Conservation (phyloP, 2,888 invertebrate genomes). For the Liposcelis brunnea region DNA sequence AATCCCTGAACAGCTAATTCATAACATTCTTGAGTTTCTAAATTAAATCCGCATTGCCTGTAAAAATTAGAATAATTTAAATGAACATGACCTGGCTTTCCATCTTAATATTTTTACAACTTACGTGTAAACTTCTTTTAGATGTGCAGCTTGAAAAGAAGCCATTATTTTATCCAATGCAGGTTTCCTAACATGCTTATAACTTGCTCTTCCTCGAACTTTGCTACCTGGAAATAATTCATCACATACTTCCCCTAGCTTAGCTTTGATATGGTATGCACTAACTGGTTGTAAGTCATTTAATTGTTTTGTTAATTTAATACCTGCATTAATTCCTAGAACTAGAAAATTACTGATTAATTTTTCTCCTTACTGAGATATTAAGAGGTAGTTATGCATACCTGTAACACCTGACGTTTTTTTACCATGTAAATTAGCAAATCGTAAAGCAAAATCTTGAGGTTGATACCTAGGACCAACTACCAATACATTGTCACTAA, state of each 20-base stretch:
- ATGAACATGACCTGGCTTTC: not conserved
- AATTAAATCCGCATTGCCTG: slow-evolving; percentile 58
- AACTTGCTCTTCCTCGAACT: slow-evolving; percentile 50
- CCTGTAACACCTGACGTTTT: slow-evolving; percentile 58
- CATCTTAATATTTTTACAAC: slow-evolving; percentile 22
- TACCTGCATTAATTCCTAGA: slow-evolving; percentile 53
- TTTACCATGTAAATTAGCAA: slow-evolving; percentile 40
- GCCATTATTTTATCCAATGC: slow-evolving; percentile 58
- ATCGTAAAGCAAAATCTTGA: slow-evolving; percentile 43
- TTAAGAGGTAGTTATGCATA: slow-evolving; percentile 25
- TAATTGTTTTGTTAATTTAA: slow-evolving; percentile 35
- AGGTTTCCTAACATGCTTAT: slow-evolving; percentile 45
- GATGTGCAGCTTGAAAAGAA: slow-evolving; percentile 70
- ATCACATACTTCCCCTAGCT: slow-evolving; percentile 59
- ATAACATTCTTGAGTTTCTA: slow-evolving; percentile 77
- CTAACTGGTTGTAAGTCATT: slow-evolving; percentile 43
- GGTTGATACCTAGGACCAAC: slow-evolving; percentile 57
- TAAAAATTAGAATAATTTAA: slow-evolving; percentile 16
- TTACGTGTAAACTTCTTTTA: slow-evolving; percentile 70
- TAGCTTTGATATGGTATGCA: slow-evolving; percentile 55
- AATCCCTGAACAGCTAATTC: slow-evolving; percentile 71
- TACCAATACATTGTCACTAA: slow-evolving; percentile 55
- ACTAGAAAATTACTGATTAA: slow-evolving; percentile 31
- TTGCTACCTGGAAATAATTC: slow-evolving; percentile 52
- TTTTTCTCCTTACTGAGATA: not conserved